A percentile compares a stretch with the other conserved stretches of the same genome.
Conservation (phyloP, 2,113 vertebrate species). For the Phaetusa simplex region DNA sequence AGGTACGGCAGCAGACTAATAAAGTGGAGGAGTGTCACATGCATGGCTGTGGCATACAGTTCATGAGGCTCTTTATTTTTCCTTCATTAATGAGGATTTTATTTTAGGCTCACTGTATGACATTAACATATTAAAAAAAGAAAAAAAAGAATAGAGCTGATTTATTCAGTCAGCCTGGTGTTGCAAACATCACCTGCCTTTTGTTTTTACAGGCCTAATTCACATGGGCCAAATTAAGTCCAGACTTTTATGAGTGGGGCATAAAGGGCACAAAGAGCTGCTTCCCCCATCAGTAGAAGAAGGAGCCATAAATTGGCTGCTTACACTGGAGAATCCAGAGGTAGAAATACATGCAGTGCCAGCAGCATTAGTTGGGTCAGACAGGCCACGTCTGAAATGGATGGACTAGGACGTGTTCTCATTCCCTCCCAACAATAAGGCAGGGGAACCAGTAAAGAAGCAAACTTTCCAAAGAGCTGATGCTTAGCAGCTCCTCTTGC, state of each 20-base stretch:
- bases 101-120: constrained; percentile 49
- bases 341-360: constrained; percentile 22
- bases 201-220: constrained; percentile 45
- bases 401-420: neutral
- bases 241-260: constrained; percentile 26
- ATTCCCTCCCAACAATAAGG: neutral
- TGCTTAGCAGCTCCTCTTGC: neutral
- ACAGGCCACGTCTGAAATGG: neutral
- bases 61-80: neutral
- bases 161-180: neutral
- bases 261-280: constrained; percentile 37
- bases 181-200: constrained; percentile 45
- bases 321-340: constrained; percentile 30
- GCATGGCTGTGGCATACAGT: constrained; percentile 27
- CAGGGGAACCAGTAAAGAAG: neutral
- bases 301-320: constrained; percentile 46
- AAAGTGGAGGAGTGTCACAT: constrained; percentile 33
- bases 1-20: constrained; percentile 37
- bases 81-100: constrained; percentile 67
- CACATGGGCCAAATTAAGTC: constrained; percentile 42
- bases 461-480: neutral
- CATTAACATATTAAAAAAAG: constrained; percentile 51
- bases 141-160: neutral
- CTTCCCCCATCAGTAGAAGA: constrained; percentile 13
- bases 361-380: constrained; percentile 38